phyloP scores from a whole-genome alignment of 2,113 vertebrate species.

The Zosterops pallidus region DNA sequence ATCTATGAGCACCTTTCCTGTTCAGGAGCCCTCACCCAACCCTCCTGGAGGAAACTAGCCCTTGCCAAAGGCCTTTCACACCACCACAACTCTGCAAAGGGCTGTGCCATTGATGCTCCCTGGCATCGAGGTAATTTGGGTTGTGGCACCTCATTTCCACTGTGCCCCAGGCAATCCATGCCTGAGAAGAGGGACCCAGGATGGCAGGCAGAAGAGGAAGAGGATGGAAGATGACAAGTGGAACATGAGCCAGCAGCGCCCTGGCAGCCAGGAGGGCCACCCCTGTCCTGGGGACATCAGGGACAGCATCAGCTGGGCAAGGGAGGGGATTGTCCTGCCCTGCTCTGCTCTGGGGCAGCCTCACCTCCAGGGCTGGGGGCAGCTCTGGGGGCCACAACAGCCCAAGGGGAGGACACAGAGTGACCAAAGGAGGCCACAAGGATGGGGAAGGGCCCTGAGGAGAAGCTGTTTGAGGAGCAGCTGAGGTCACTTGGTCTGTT shows the following conservation, averaged over 20 bases:
- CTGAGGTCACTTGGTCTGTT: neutral
- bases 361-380: neutral
- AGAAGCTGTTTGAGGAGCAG: neutral
- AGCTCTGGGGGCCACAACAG: neutral
- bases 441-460: neutral
- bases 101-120: rapidly evolving
- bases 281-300: rapidly evolving
- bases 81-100: neutral
- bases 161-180: rapidly evolving
- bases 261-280: neutral
- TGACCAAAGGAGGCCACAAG: neutral
- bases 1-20: neutral
- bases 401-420: neutral
- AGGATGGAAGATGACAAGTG: neutral
- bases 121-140: rapidly evolving
- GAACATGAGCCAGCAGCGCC: neutral
- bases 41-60: neutral
- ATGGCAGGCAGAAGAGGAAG: neutral
- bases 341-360: neutral
- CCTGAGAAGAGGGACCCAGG: no score
- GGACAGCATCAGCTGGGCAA: neutral
- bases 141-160: neutral
- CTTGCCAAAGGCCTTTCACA: neutral
- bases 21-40: neutral
- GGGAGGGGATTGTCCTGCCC: neutral